Conservation (phyloP, 2,113 vertebrate genomes). For the Pica pica region DNA sequence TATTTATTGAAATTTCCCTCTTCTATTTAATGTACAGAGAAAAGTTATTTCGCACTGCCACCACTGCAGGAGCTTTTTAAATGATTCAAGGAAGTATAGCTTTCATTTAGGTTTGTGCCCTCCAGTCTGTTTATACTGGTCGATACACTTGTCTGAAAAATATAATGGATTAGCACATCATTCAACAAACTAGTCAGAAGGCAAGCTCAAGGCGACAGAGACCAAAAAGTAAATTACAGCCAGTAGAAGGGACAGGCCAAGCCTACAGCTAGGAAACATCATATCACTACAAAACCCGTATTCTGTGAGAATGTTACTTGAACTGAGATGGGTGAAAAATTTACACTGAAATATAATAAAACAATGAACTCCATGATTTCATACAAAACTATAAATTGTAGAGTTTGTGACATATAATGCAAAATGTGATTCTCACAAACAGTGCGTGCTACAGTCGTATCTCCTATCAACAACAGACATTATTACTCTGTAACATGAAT, state of each 20-base stretch:
- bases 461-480: not conserved
- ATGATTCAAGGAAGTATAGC: slow-evolving; percentile 87
- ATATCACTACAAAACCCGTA: slow-evolving; percentile 77
- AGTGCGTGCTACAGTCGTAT: not conserved
- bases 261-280: slow-evolving; percentile 84
- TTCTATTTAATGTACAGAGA: slow-evolving; percentile 66
- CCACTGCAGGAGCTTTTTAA: slow-evolving; percentile 83
- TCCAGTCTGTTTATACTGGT: slow-evolving; percentile 95
- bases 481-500: not conserved
- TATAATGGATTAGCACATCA: slow-evolving; percentile 96
- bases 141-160: slow-evolving; percentile 95
- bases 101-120: slow-evolving; percentile 93
- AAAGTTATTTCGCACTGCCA: slow-evolving; percentile 73
- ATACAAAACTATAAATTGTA: slow-evolving; percentile 33
- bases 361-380: slow-evolving; percentile 64
- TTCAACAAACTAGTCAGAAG: slow-evolving; percentile 88
- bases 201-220: slow-evolving; percentile 85
- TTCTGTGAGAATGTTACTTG: slow-evolving; percentile 62
- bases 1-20: slow-evolving; percentile 71
- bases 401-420: slow-evolving; percentile 7
- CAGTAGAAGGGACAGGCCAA: slow-evolving; percentile 78
- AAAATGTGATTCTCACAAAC: not conserved
- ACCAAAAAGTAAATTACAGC: slow-evolving; percentile 92
- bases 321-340: slow-evolving; percentile 69
- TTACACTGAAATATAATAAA: slow-evolving; percentile 70